Percentiles rank a stretch among this genome's conserved stretches.
These are phyloP conservation scores for Gasterosteus aculeatus DNA, from an alignment of 2,113 vertebrate species.

Conservation along the genomic window DNA sequence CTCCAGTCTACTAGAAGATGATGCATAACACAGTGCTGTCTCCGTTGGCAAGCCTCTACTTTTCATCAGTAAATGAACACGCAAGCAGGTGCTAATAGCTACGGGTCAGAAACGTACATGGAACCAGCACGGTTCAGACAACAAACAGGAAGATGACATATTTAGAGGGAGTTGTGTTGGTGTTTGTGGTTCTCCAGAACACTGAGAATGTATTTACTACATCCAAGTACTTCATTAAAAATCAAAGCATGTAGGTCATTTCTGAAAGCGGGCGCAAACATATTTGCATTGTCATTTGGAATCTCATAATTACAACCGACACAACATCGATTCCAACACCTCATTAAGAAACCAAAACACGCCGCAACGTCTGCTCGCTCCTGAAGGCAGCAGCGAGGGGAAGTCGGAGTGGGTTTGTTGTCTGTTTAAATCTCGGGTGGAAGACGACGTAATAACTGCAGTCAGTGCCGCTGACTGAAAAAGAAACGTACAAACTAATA, in stretches of 20 bases:
- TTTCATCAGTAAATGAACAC: slow-evolving; percentile 45
- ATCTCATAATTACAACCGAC: slow-evolving; percentile 33
- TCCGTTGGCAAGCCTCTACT: slow-evolving; percentile 53
- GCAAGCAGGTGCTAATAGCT: slow-evolving; percentile 55
- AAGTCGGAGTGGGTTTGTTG: background rate
- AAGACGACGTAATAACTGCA: background rate
- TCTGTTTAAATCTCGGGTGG: slow-evolving; percentile 11
- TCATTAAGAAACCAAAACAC: slow-evolving; percentile 29
- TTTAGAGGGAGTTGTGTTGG: slow-evolving; percentile 4
- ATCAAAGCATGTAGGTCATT: slow-evolving; percentile 62
- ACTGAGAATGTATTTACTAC: background rate
- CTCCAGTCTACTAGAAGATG: slow-evolving; percentile 48
- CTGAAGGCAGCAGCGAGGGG: background rate
- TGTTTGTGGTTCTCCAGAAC: background rate
- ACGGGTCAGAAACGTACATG: slow-evolving; percentile 49
- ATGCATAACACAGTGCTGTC: slow-evolving; percentile 50
- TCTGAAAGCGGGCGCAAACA: slow-evolving; percentile 21
- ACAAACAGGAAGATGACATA: background rate
- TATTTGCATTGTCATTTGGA: slow-evolving; percentile 47
- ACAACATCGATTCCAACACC: slow-evolving; percentile 20
- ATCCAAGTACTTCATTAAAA: slow-evolving; percentile 45
- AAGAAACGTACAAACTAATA: background rate
- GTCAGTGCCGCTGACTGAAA: slow-evolving; percentile 4
- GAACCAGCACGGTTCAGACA: background rate
- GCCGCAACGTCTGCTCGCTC: background rate